A percentile compares a stretch with the other conserved stretches of the same genome.
Conservation (phyloP, 2,888 invertebrate genomes). For the Apodemia mormo region DNA sequence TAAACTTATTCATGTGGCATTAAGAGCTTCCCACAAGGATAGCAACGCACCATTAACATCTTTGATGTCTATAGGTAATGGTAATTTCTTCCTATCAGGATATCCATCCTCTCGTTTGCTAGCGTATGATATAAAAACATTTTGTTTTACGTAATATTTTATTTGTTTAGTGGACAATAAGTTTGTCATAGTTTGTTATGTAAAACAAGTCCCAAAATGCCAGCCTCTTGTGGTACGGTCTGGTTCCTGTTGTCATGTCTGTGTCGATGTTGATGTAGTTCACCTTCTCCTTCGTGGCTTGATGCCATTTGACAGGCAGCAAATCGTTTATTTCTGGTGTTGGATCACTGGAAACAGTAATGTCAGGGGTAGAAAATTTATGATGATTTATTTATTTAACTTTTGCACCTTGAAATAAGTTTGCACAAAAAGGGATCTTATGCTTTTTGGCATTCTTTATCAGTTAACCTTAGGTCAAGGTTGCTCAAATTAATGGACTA, state of each 20-base stretch:
- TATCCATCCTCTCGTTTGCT: too few relatives aligned
- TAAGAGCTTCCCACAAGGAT: too few relatives aligned
- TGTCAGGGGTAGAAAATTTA: background rate
- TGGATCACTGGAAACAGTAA: background rate
- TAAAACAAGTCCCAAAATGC: slow-evolving; percentile 24
- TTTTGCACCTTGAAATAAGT: too few relatives aligned
- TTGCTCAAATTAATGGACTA: too few relatives aligned
- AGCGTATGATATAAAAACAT: too few relatives aligned
- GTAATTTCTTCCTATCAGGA: too few relatives aligned
- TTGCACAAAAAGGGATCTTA: too few relatives aligned
- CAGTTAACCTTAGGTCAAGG: too few relatives aligned
- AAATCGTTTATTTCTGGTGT: slow-evolving; percentile 8
- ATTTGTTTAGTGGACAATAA: background rate
- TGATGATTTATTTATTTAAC: background rate
- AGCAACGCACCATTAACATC: too few relatives aligned
- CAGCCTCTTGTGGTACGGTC: slow-evolving; percentile 22
- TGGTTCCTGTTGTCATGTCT: background rate
- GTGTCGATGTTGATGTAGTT: slow-evolving; percentile 21
- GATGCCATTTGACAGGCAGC: slow-evolving; percentile 12
- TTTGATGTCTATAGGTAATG: too few relatives aligned
- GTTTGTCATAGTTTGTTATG: slow-evolving; percentile 19
- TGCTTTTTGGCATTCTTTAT: too few relatives aligned
- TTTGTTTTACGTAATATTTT: background rate
- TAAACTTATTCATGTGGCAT: too few relatives aligned
- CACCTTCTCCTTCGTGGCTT: background rate